These are phyloP conservation scores for Julus scandinavius DNA, from an alignment of 2,888 invertebrate species.

Conservation along the genomic window DNA sequence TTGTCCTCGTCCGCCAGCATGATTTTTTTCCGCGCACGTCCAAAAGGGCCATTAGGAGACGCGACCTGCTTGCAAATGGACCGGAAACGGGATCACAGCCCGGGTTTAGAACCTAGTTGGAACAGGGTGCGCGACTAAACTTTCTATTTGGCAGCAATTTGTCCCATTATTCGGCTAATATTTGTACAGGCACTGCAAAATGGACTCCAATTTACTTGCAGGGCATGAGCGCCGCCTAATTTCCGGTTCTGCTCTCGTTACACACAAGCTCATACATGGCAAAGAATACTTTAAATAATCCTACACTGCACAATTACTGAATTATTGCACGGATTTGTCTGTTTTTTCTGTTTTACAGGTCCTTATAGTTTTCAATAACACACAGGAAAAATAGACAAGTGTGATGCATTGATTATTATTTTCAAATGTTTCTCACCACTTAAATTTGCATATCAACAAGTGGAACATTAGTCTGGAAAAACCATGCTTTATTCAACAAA, in stretches of 20 bases:
- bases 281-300: too few relatives aligned
- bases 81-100: not conserved
- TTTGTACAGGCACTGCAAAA: constrained; percentile 7
- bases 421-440: too few relatives aligned
- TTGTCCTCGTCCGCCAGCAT: not conserved
- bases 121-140: not conserved
- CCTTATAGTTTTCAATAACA: too few relatives aligned
- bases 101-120: not conserved
- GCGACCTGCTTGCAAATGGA: constrained; percentile 12
- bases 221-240: not conserved
- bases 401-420: too few relatives aligned
- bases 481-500: too few relatives aligned
- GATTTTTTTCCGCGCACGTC: constrained; percentile 3
- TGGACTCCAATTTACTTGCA: not conserved
- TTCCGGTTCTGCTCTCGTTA: not conserved
- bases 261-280: too few relatives aligned
- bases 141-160: constrained; percentile 31
- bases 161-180: constrained; percentile 14
- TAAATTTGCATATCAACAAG: too few relatives aligned
- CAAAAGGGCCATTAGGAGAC: not conserved
- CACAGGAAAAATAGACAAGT: too few relatives aligned
- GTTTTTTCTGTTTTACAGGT: too few relatives aligned
- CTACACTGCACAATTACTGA: too few relatives aligned
- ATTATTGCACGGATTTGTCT: too few relatives aligned
- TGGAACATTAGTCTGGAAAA: too few relatives aligned